phyloP scores from a whole-genome alignment of 2,888 invertebrate species.

The Drosophila maculinotata region DNA sequence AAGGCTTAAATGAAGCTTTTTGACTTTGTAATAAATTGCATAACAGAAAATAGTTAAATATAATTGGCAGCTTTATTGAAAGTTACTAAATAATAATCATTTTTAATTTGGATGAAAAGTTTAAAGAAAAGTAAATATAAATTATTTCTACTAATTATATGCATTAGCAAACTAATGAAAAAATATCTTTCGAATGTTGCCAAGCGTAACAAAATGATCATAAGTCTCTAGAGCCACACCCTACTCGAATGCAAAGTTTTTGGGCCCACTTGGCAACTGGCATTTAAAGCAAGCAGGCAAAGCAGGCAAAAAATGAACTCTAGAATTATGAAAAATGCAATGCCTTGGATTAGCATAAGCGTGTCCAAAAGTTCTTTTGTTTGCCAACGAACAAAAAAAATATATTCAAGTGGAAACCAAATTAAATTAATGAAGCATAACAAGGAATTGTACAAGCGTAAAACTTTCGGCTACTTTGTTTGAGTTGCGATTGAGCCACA shows the following conservation, averaged over 20 bases:
- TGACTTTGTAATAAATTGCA: too few relatives aligned
- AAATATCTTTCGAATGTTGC: background rate
- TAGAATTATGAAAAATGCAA: slow-evolving; percentile 50
- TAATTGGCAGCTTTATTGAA: too few relatives aligned
- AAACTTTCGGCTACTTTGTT: slow-evolving; percentile 61
- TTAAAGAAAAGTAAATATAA: too few relatives aligned
- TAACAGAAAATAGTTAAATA: too few relatives aligned
- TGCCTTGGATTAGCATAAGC: slow-evolving; percentile 68
- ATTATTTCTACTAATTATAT: too few relatives aligned
- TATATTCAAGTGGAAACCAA: slow-evolving; percentile 55
- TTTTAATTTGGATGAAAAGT: too few relatives aligned
- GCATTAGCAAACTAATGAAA: too few relatives aligned
- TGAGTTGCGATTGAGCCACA: slow-evolving; percentile 49
- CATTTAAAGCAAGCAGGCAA: too few relatives aligned
- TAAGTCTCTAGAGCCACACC: slow-evolving; percentile 3
- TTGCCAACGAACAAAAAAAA: slow-evolving; percentile 8
- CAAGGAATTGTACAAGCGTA: slow-evolving; percentile 50
- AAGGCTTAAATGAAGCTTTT: background rate
- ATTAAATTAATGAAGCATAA: slow-evolving; percentile 74
- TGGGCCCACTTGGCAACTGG: slow-evolving; percentile 9
- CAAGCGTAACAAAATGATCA: background rate
- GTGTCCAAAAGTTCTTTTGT: slow-evolving; percentile 49
- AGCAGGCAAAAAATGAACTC: slow-evolving; percentile 11
- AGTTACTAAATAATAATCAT: too few relatives aligned
- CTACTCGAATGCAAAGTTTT: background rate